Evolutionary conservation across 1,140 invertebrate genomes (phyloP), one percentile per base, ranked within the genome.

Genomic region (Intoshia linei): DNA sequence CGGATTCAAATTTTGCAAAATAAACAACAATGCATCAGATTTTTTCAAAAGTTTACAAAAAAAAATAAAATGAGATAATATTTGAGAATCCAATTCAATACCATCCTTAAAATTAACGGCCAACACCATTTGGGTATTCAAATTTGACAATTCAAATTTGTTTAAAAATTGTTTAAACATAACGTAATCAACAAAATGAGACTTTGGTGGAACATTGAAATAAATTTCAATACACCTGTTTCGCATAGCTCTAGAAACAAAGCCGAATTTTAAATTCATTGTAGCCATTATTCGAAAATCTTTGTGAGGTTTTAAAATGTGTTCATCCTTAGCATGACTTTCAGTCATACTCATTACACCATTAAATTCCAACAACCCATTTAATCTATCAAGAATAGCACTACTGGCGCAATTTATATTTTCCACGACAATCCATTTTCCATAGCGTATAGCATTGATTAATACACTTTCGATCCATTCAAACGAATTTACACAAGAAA

Each of bases 391-490:
- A 43, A 98, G 60, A 10, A 98, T 78, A 23, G 87, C 83, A 1
- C 84, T 67, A 44, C 76, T 65, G 44, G 37, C 93, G 19, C 90
- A 67, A 62, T 98, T 95, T 1, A 83, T 83, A 58, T 93, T 81
- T 55, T 95, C 84, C 27, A 98, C 63, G 7, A 92, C 59, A 5
- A 93, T 54, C 83, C 83, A 92, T 24, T 70, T 64, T 5, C 83
- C 83, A 45, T 72, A 64, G 44, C 66, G 60, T 37, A 87, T 56
- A 44, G 74, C 75, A 56, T 75, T 73, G 0, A 95, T 72, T 34
- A 98, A 65, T 23, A 76, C 51, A 36, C 81, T 92, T 59, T 98
- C 79, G 10, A 87, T 67, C 84, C 87, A 98, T 57, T 93, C 78
- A 57, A 98, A 98, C 14, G n/a, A n/a, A n/a, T n/a, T n/a, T n/a